Percentiles rank a stretch among this genome's conserved stretches.
These are phyloP conservation scores for Eudemis profundana DNA, from an alignment of 2,888 invertebrate species.

Conservation along the genomic window DNA sequence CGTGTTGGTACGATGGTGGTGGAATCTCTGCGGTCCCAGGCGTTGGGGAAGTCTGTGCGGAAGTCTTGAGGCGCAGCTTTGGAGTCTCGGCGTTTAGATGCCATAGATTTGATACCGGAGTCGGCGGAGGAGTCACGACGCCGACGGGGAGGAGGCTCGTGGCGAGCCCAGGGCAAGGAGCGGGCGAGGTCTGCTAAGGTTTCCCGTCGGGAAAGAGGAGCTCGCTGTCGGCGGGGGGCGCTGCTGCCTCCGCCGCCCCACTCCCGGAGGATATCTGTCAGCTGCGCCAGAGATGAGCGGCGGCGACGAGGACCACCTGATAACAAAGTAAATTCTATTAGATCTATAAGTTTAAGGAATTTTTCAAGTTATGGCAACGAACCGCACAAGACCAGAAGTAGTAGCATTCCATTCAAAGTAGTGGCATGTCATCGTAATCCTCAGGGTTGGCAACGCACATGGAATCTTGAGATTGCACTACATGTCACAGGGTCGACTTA, in stretches of 20 bases:
- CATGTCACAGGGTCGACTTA: too few relatives aligned
- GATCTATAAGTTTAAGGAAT: too few relatives aligned
- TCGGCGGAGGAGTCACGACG: constrained; percentile 95
- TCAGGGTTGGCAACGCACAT: too few relatives aligned
- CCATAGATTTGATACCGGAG: constrained; percentile 91
- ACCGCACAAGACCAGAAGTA: too few relatives aligned
- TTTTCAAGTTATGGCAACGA: too few relatives aligned
- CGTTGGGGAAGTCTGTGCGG: constrained; percentile 88
- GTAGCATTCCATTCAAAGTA: too few relatives aligned
- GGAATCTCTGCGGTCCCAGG: constrained; percentile 89
- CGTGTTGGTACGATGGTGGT: constrained; percentile 80
- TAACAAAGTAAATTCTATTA: constrained; percentile 47
- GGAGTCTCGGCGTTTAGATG: constrained; percentile 90
- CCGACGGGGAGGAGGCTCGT: constrained; percentile 87
- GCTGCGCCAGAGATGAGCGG: constrained; percentile 93
- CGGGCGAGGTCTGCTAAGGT: constrained; percentile 95
- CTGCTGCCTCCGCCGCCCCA: constrained; percentile 90
- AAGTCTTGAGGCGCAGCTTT: constrained; percentile 88
- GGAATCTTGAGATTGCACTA: too few relatives aligned
- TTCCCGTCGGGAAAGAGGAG: constrained; percentile 92
- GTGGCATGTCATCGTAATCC: too few relatives aligned
- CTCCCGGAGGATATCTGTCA: constrained; percentile 94
- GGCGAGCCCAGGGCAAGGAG: constrained; percentile 92
- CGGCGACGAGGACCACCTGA: constrained; percentile 88
- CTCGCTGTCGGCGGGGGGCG: constrained; percentile 82